These are phyloP conservation scores for Scytalopus superciliaris DNA, from an alignment of 2,113 vertebrate species.

Conservation along the genomic window DNA sequence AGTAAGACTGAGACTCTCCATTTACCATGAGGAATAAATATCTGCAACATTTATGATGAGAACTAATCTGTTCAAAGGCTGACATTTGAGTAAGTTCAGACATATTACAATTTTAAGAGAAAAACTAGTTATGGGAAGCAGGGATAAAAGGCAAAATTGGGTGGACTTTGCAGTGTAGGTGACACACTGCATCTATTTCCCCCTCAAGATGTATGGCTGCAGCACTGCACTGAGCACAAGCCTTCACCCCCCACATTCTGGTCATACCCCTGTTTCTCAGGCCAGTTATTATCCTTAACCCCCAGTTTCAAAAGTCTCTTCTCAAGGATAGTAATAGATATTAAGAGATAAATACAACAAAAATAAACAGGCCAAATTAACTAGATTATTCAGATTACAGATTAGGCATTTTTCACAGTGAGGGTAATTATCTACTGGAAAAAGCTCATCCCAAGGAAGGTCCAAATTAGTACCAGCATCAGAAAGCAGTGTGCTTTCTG, in stretches of 20 bases:
- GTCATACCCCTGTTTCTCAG: not conserved
- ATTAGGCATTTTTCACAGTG: not conserved
- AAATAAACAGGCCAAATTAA: not conserved
- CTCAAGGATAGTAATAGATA: not conserved
- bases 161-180: not conserved
- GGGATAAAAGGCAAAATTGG: not conserved
- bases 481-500: not conserved
- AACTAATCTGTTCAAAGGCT: not conserved
- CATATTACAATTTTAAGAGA: not conserved
- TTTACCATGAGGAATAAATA: not conserved
- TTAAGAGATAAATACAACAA: not conserved
- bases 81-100: not conserved
- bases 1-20: not conserved
- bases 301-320: not conserved
- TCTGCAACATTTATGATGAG: not conserved
- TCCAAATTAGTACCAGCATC: not conserved
- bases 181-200: not conserved
- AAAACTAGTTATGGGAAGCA: not conserved
- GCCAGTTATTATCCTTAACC: not conserved
- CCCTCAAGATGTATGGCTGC: not conserved
- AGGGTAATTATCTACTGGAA: not conserved
- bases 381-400: not conserved
- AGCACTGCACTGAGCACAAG: not conserved
- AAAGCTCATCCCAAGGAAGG: not conserved
- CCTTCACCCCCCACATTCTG: not conserved